A percentile compares a stretch with the other conserved stretches of the same genome.
Conservation (phyloP, 2,797 vertebrate genomes). For the Peromyscus melanophrys region DNA sequence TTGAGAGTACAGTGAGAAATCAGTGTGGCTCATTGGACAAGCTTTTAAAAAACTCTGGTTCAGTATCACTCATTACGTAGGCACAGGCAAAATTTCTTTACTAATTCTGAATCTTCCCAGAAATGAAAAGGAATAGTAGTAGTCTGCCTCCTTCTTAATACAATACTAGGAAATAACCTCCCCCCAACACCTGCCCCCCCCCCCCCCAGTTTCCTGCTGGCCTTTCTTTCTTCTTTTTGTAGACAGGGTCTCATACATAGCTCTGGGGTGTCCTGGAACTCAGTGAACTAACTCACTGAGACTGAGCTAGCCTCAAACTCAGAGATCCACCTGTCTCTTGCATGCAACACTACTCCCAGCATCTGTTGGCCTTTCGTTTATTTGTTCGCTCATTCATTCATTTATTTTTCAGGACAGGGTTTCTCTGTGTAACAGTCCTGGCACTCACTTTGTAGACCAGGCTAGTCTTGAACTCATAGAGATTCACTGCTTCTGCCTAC, state of each 20-base stretch:
- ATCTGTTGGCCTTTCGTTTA: background rate
- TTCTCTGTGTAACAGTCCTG: too few species aligned
- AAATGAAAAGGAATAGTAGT: conserved; percentile 43
- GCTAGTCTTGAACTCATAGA: too few species aligned
- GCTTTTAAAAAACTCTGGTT: conserved; percentile 27
- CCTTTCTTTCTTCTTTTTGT: background rate
- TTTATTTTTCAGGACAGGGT: too few species aligned
- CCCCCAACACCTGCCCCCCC: background rate
- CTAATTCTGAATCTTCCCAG: conserved; percentile 47
- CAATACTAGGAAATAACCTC: background rate
- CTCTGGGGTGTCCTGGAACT: background rate
- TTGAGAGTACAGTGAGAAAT: background rate
- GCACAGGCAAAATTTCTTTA: background rate
- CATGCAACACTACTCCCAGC: background rate
- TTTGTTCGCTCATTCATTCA: too few species aligned
- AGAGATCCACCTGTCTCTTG: background rate
- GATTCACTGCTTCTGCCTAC: too few species aligned
- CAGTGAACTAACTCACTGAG: background rate
- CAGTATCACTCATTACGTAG: background rate
- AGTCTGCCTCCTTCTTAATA: background rate
- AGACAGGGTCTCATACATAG: background rate
- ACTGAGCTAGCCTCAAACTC: background rate
- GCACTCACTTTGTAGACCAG: too few species aligned
- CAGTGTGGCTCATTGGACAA: background rate
- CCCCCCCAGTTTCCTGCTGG: background rate